Base-by-base conservation (phyloP, 2,888 invertebrate genomes). In the Andrena camellia region DNA sequence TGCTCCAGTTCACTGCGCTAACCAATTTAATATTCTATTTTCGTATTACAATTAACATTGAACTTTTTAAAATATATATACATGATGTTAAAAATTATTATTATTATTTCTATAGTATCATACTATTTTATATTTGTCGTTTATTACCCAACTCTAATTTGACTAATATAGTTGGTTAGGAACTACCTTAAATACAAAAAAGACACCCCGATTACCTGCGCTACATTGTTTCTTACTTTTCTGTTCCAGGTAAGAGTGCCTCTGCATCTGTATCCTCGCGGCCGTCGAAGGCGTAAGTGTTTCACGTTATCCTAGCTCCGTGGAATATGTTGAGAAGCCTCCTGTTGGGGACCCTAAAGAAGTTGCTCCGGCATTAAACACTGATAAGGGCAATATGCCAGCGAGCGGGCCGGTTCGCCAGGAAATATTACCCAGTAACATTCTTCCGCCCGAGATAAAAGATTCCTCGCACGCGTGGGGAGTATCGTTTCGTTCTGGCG, bases 361-460 rank as follows among this genome's bases (percentile, higher is more conserved):
- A 64, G 33, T 72, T n/a, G 35, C 52, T n/a, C 17, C 26, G 8
- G 78, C 63, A 35, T 77, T 35, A 50, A 77, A 31, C 48, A 26
- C 54, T 31, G 52, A 78, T 74, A 78, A 78, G 62, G 20, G 59
- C 50, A 42, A 26, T 69, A 59, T 26, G 29, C 59, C n/a, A 20
- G 2, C 59, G n/a, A 59, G 29, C 26, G 20, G 26, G 17, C 2
- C 33, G 31, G 10, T 31, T 42, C 31, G 2, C 10, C 10, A 17
- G 54, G 48, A 69, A 77, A 69, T 77, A 77, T 69, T 54, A 48
- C 8, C 23, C 52, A 7, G 35, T 20, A 26, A n/a, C 35, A 23
- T 67, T 67, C 31, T 66, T 54, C 31, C 48, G 23, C 2, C 31
- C 5, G n/a, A 26, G 64, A 78, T 54, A 67, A 78, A 66, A 64